These are phyloP conservation scores for Abrostola tripartita DNA, from an alignment of 2,888 invertebrate genomes.

Conservation along the genomic window DNA sequence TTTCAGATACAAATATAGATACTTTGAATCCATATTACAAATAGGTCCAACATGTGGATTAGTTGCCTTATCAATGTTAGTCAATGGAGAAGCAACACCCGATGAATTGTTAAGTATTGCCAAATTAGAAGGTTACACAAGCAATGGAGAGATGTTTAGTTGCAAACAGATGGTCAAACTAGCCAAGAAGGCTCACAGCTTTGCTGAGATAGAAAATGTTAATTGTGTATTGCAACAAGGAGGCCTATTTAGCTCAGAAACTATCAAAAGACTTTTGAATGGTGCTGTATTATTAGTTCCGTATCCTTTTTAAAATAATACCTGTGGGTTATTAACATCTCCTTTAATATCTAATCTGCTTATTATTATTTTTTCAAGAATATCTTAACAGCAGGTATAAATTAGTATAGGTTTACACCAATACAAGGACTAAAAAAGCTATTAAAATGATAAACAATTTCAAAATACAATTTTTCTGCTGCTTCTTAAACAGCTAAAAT, in stretches of 20 bases:
- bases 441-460: not conserved
- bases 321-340: not conserved
- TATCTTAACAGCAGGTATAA: too few relatives aligned
- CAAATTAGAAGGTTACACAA: conserved; percentile 90
- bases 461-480: too few relatives aligned
- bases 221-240: conserved; percentile 76
- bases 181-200: conserved; percentile 86
- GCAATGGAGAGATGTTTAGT: conserved; percentile 97
- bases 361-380: too few relatives aligned
- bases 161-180: conserved; percentile 91
- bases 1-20: conserved; percentile 79
- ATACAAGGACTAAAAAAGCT: not conserved
- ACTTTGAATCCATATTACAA: conserved; percentile 80
- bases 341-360: too few relatives aligned
- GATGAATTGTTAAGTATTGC: conserved; percentile 90
- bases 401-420: not conserved
- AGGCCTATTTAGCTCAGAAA: conserved; percentile 82
- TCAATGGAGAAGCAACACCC: conserved; percentile 88
- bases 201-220: conserved; percentile 76
- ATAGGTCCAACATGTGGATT: conserved; percentile 94
- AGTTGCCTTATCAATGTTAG: conserved; percentile 94
- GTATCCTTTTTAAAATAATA: conserved; percentile 85
- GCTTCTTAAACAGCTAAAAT: too few relatives aligned
- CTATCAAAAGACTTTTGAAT: conserved; percentile 85
- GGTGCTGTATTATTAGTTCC: conserved; percentile 90